Evolutionary conservation across 2,797 vertebrate genomes (phyloP), one percentile per base, ranked within the genome.

Genomic region (Pygocentrus nattereri): DNA sequence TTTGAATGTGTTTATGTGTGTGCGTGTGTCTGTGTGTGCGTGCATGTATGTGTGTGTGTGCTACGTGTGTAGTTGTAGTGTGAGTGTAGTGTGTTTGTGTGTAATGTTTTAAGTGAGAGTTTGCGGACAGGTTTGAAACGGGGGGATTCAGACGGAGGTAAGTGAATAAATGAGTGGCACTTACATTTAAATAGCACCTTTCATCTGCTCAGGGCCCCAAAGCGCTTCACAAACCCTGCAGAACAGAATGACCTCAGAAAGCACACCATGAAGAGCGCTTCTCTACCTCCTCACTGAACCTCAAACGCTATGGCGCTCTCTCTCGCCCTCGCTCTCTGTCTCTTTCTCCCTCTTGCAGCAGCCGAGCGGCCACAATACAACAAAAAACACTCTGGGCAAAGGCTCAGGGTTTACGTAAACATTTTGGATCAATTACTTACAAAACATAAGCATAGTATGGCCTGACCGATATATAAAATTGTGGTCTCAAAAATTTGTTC

Each of bases 101-200:
- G 19, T 65, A 15, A 77, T 71, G 80, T 80, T 61, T 85, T 78
- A 88, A 90, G 90, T 88, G 92, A 89, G 88, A 88, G 88, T 88
- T 87, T 92, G 90, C 89, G 89, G 90, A 90, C 82, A 83, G 85
- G 90, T 90, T 88, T 88, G 91, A 89, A 92, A 64, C 59, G 92
- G 21, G 62, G 65, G 93, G 88, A 87, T 89, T 91, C 91, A 93
- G 89, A 93, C 93, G 93, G 91, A 93, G 93, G 93, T 92, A 94
- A 94, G 94, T 95, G 93, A 94, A 94, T 93, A 94, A 95, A 95
- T 95, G 94, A 94, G 93, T 93, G 93, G 93, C 94, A 95, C 95
- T 95, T 95, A 95, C 95, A 95, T 95, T 95, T 95, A 95, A 95
- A 95, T 95, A 94, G 94, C 95, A 95, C 95, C 94, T 95, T 95